These are phyloP conservation scores for Sebastes aleutianus DNA, from an alignment of 2,797 vertebrate species.

Conservation along the genomic window DNA sequence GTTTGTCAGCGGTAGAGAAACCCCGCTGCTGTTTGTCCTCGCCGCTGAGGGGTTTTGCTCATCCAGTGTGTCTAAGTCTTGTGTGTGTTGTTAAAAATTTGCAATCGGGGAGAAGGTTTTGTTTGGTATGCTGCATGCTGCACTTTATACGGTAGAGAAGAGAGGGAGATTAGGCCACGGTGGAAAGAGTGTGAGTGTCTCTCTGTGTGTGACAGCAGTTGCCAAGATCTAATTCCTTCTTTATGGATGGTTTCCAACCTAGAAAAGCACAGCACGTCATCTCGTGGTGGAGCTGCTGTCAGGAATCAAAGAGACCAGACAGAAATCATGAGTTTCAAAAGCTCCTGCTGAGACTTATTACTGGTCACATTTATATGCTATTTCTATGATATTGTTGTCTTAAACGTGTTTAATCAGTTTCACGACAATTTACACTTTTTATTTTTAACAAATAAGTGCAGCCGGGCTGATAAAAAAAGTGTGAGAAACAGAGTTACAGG, in stretches of 20 bases:
- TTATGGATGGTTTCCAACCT: slow-evolving; percentile 46
- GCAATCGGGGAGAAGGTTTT: not conserved
- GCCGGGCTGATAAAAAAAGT: no score
- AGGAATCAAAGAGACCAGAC: slow-evolving; percentile 14
- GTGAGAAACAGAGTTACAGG: no score
- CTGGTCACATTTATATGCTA: not conserved
- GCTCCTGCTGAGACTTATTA: not conserved
- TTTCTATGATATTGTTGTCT: no score
- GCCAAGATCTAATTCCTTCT: slow-evolving; percentile 29
- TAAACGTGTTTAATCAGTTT: no score
- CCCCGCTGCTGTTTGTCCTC: slow-evolving; percentile 32
- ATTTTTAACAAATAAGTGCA: no score
- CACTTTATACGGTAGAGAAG: slow-evolving; percentile 12
- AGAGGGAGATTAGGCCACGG: slow-evolving; percentile 30
- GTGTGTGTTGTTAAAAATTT: slow-evolving; percentile 1
- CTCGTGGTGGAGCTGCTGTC: slow-evolving; percentile 17
- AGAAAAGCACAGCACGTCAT: slow-evolving; percentile 33
- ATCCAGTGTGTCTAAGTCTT: slow-evolving; percentile 42
- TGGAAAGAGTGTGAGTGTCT: slow-evolving; percentile 9
- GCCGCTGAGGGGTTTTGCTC: slow-evolving; percentile 27
- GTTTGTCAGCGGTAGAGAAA: slow-evolving; percentile 33
- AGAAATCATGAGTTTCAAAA: slow-evolving; percentile 4
- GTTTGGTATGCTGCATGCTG: slow-evolving; percentile 21
- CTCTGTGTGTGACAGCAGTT: slow-evolving; percentile 22
- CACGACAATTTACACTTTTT: no score